Base-by-base conservation (phyloP, 1,140 invertebrate genomes). In the Fopius arisanus region DNA sequence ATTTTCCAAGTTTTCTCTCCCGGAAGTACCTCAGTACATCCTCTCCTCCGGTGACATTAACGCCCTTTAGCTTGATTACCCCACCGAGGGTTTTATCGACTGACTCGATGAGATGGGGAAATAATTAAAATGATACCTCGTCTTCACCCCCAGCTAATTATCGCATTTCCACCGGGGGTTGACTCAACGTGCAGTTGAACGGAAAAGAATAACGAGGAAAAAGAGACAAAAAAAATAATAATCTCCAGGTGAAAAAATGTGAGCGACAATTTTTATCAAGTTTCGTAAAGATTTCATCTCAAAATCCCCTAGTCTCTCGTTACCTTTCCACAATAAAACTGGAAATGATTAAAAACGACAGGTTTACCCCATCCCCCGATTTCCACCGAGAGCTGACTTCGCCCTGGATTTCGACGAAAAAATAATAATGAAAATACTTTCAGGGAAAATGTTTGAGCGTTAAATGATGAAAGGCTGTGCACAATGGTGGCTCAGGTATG, bases 121-220 rank as follows among this genome's bases (percentile, higher is more conserved):
- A 23, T 85, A 86, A 87, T 87, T 86, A 86, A 87, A 86, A 85
- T 82, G 82, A 84, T 82, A 81, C 77, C 78, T 16, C 14, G n/a
- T 31, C 14, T 31, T 62, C 26, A 62, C 21, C 26, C 14, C 9
- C 12, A 31, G 6, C 85, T 86, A 86, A 87, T 87, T 86, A 86
- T 82, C 84, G 79, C 76, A 81, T 78, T 80, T 84, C 83, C 82
- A 83, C 26, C 12, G 54, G 54, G 54, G 28, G 14, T 62, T 62
- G 23, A 21, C 48, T 21, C 16, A 62, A 14, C 10, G 23, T 28
- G 10, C 14, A 65, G 29, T 1, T 16, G 16, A 33, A n/a, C 14
- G 26, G n/a, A 65, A 65, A 31, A 65, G n/a, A 12, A 12, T 5
- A 21, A 62, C 12, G 51, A 59, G 23, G 6, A n/a, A n/a, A n/a